phyloP scores from a whole-genome alignment of 2,797 vertebrate species.

The Poecilia gillii region DNA sequence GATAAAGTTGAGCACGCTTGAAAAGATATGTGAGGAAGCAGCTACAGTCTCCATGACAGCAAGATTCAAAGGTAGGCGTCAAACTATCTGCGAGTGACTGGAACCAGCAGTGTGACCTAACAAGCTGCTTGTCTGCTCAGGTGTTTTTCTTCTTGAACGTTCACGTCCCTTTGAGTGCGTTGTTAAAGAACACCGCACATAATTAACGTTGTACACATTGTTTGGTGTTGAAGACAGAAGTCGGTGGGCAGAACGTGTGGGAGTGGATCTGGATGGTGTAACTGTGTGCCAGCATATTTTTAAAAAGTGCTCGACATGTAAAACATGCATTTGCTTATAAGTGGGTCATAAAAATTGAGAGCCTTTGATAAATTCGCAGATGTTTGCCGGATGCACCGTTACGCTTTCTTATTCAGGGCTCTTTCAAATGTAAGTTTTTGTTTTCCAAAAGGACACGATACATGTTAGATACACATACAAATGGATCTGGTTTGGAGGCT shows the following conservation, averaged over 20 bases:
- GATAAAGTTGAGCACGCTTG: slow-evolving; percentile 23
- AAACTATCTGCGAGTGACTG: slow-evolving; percentile 41
- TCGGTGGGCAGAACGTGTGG: slow-evolving; percentile 67
- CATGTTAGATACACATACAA: not conserved
- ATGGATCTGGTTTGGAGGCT: slow-evolving; percentile 1
- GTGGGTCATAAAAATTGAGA: slow-evolving; percentile 51
- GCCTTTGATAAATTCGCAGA: not conserved
- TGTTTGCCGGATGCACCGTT: slow-evolving; percentile 12
- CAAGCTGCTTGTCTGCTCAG: slow-evolving; percentile 36
- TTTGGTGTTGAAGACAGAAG: slow-evolving; percentile 41
- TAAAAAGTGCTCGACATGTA: slow-evolving; percentile 44
- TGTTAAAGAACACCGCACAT: slow-evolving; percentile 40
- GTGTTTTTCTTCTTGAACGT: slow-evolving; percentile 34
- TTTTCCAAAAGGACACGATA: not conserved
- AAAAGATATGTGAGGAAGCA: slow-evolving; percentile 45
- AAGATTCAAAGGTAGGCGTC: slow-evolving; percentile 47
- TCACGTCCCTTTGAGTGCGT: slow-evolving; percentile 27
- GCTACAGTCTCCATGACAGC: slow-evolving; percentile 68
- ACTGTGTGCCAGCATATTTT: slow-evolving; percentile 32
- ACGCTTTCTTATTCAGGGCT: not conserved
- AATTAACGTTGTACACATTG: slow-evolving; percentile 41
- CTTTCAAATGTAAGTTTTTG: not conserved
- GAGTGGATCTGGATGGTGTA: slow-evolving; percentile 60
- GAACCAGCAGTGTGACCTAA: slow-evolving; percentile 57
- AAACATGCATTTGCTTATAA: slow-evolving; percentile 57